Base-by-base conservation (phyloP, 1,140 invertebrate species). In the Scaptomyza graminum region DNA sequence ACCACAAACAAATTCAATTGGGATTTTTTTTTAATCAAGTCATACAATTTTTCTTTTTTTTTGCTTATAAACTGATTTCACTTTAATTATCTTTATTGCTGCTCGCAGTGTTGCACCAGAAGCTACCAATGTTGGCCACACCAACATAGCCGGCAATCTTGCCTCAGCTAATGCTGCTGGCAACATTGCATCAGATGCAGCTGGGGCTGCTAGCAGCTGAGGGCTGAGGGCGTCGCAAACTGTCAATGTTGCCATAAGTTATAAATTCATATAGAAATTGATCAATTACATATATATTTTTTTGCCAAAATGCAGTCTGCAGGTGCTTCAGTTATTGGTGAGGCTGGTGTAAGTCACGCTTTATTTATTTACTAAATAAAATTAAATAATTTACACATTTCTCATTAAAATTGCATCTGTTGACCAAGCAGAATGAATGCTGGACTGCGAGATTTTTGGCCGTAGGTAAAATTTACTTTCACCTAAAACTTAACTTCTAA, bases 291-390 rank as follows among this genome's bases (percentile, higher is more conserved):
- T n/a, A 11, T n/a, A 50, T 13, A 8, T 28, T 6, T 4, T 18
- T 0, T 16, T 31, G 18, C 11, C 1, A 39, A 39, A 31, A 22
- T 31, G 6, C 1, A 75, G 72, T 65, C 71, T 5, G 50, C 67
- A 41, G 71, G 74, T 43, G 64, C 71, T 28, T 59, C 74, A 1
- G 59, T 73, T 28, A 74, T 76, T 31, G 74, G 51, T 11, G 64
- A 76, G 16, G 54, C 31, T 31, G 70, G 63, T 12, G 74, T 67
- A 73, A 73, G 62, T 66, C 41, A 31, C 13, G 28, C 43, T 25
- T 1, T 1, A 7, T 34, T 9, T 25, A 43, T 43, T 9, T 37
- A 5, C 6, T 31, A 5, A 6, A 1, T 31, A 16, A 37, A 43
- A 16, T 41, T 39, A n/a, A n/a, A n/a, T n/a, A n/a, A 22, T 25